Evolutionary conservation across 2,888 invertebrate species (phyloP), one percentile per base, ranked within the genome.

Genomic region (Caenorhabditis angaria): DNA sequence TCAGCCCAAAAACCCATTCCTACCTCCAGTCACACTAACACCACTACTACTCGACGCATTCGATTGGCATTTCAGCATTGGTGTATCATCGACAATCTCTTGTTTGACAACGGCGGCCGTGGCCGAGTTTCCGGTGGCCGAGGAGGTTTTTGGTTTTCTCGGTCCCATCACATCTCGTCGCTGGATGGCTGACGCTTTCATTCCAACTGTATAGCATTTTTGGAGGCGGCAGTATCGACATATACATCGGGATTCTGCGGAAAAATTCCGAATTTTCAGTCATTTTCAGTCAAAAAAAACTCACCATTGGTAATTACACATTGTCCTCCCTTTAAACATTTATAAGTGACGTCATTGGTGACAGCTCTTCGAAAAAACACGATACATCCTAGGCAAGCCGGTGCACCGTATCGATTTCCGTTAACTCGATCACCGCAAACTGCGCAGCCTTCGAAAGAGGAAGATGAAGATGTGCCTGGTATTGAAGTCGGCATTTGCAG

Each of bases 301-400:
- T 56, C 29, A 78, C 78, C 78, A 58, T 73, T 73, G 1, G 76
- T 77, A 27, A 80, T 80, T 0, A 67, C 61, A 61, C 80, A 80
- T 18, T 27, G 65, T 35, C 71, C 68, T 10, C 69, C 71, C 66
- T 80, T 80, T 22, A 75, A 63, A 57, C 80, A 80, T 18, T 76
- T 69, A 59, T 80, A 80, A 0, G 66, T 61, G 24, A 74, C 76
- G 28, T 80, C 76, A 57, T 77, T 80, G 29, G 70, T 78, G 35
- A 80, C 74, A 32, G 80, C 77, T 27, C 80, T 29, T 3, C 80
- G 73, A 57, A 80, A 80, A 62, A 80, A 80, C 12, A 80, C 80
- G 20, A 80, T 80, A 60, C 80, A 80, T 60, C 80, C 80, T 20
- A 80, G 74, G 54, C 80, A 80, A n/a, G 80, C 80, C 12, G 80